A percentile compares a stretch with the other conserved stretches of the same genome.
Evolutionary conservation across 1,140 invertebrate species (phyloP).

Genomic region (Drosophila persimilis): DNA sequence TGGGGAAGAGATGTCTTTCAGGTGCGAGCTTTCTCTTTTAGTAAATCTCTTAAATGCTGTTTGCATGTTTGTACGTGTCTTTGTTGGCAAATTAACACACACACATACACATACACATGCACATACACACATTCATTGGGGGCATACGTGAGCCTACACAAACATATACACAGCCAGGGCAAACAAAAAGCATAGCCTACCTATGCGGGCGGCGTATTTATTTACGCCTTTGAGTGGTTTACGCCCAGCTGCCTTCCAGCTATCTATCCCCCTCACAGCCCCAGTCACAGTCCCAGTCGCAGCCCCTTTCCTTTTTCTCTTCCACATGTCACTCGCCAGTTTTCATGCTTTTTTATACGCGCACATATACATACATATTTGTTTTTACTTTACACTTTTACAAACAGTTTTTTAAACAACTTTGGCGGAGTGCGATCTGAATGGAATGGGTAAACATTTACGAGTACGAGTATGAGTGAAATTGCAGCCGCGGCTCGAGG

Average conservation of each 20-base stretch:
- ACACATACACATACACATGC: constrained; percentile 44
- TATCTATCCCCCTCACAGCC: not conserved
- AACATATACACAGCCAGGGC: constrained; percentile 64
- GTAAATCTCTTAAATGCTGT: constrained; percentile 74
- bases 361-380: constrained; percentile 22
- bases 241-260: constrained; percentile 29
- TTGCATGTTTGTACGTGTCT: constrained; percentile 75
- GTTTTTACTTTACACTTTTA: constrained; percentile 54
- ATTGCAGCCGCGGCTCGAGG: constrained; percentile 16
- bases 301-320: constrained; percentile 2
- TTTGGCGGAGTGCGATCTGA: constrained; percentile 23
- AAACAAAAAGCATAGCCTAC: constrained; percentile 69
- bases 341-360: constrained; percentile 50
- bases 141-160: constrained; percentile 62
- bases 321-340: constrained; percentile 31
- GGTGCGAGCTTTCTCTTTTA: constrained; percentile 47
- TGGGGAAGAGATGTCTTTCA: constrained; percentile 54
- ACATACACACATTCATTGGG: constrained; percentile 3
- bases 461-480: constrained; percentile 39
- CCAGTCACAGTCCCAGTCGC: not conserved
- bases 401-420: constrained; percentile 42
- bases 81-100: constrained; percentile 79
- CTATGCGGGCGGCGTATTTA: constrained; percentile 71
- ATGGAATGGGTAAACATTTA: constrained; percentile 39
- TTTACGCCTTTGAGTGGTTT: constrained; percentile 75